Evolutionary conservation across 2,888 invertebrate species (phyloP).

Genomic region (Anthoptus insignis): DNA sequence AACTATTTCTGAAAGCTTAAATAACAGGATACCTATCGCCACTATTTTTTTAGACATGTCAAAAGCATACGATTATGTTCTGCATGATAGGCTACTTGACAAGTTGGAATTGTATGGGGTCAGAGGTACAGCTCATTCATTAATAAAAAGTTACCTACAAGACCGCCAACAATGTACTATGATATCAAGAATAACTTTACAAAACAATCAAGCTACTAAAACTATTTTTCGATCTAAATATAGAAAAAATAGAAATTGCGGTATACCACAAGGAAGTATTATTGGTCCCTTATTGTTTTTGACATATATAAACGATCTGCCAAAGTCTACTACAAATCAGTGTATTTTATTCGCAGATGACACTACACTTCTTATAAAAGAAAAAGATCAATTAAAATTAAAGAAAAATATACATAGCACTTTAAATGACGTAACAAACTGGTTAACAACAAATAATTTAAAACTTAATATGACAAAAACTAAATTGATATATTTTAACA

Average conservation of each 20-base stretch:
- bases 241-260: slow-evolving; percentile 5
- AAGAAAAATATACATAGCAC: slow-evolving; percentile 4
- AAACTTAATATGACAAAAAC: slow-evolving; percentile 9
- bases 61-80: slow-evolving; percentile 66
- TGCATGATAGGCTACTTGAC: slow-evolving; percentile 16
- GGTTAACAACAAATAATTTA: slow-evolving; percentile 18
- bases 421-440: not conserved
- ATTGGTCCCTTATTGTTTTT: slow-evolving; percentile 21
- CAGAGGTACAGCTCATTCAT: slow-evolving; percentile 14
- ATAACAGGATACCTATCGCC: slow-evolving; percentile 20
- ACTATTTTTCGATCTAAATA: not conserved
- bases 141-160: slow-evolving; percentile 31
- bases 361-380: slow-evolving; percentile 12
- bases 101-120: slow-evolving; percentile 37
- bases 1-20: slow-evolving; percentile 25
- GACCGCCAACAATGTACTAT: slow-evolving; percentile 33
- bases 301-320: slow-evolving; percentile 12
- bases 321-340: not conserved
- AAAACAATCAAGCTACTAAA: not conserved
- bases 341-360: slow-evolving; percentile 27
- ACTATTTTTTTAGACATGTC: slow-evolving; percentile 54
- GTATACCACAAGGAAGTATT: slow-evolving; percentile 28
- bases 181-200: slow-evolving; percentile 48
- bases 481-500: slow-evolving; percentile 10
- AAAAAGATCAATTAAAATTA: not conserved